phyloP scores from a whole-genome alignment of 2,797 vertebrate genomes.

The Acropternis orthonyx region DNA sequence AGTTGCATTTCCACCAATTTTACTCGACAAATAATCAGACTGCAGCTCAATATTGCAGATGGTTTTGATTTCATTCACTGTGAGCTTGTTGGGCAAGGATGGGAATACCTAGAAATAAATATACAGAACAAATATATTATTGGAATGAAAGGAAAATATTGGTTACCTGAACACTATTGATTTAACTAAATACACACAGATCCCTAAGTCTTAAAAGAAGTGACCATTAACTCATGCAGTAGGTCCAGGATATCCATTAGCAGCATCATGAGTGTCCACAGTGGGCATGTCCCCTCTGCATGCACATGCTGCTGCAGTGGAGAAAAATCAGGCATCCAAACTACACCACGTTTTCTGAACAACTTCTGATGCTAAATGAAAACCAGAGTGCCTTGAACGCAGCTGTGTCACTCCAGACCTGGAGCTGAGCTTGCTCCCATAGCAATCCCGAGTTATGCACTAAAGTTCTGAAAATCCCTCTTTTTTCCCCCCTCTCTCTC shows the following conservation, averaged over 20 bases:
- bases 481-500: accelerated
- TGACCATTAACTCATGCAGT: neutral
- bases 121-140: neutral
- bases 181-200: neutral
- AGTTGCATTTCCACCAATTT: neutral
- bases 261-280: neutral
- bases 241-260: neutral
- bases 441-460: neutral
- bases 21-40: neutral
- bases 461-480: constrained; percentile 53
- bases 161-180: neutral
- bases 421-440: neutral
- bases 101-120: neutral
- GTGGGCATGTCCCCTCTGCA: neutral
- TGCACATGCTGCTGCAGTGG: accelerated
- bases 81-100: neutral
- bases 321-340: neutral
- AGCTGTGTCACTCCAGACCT: neutral
- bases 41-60: neutral
- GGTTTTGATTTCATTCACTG: neutral
- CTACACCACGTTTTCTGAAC: neutral
- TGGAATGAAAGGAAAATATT: neutral
- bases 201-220: neutral
- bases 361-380: neutral
- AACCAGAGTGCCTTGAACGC: neutral